Base-by-base conservation (phyloP, 2,888 invertebrate genomes). In the Cheilosia vulpina region DNA sequence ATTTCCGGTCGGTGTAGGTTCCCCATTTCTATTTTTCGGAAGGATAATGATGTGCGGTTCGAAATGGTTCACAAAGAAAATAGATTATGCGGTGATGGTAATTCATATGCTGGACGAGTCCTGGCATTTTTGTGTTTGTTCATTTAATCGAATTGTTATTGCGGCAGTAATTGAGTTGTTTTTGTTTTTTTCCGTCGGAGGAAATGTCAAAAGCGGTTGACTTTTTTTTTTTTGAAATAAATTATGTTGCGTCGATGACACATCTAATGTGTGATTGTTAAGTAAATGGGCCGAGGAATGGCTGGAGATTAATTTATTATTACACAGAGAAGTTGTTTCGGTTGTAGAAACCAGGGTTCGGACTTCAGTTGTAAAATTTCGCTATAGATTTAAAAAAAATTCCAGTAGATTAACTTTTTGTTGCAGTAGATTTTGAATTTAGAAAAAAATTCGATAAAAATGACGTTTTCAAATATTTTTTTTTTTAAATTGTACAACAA, bases 111-210 rank as follows among this genome's bases (percentile, higher is more conserved):
- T 65, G 65, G 52, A 66, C 75, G 45, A 31, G 58, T 19, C 31
- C 41, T 66, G 58, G 60, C 69, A 71, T 76, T 84, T 80, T 84
- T 80, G 69, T 80, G 84, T 65, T 71, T 76, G 71, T 66, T 84
- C 84, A 84, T 84, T 60, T 84, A 75, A 84, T 80, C 76, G 66
- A 71, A 84, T 76, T 75, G 68, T 65, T 75, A 75, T 84, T 79
- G 31, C 52, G 45, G 24, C 41, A 21, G 73, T 79, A 79, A 84
- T 72, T 75, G 79, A 58, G 47, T 73, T 31, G 15, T n/a, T 55
- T 31, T 27, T 55, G 9, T 0, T 1, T 11, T 1, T 15, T 31
- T 55, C 17, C 77, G 69, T 31, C 52, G 27, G 24, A 31, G n/a
- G 31, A 45, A 41, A 63, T 73, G 72, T 78, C 73, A 47, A 45